Conservation (phyloP, 2,797 vertebrate genomes). For the Gobio occitaniae region DNA sequence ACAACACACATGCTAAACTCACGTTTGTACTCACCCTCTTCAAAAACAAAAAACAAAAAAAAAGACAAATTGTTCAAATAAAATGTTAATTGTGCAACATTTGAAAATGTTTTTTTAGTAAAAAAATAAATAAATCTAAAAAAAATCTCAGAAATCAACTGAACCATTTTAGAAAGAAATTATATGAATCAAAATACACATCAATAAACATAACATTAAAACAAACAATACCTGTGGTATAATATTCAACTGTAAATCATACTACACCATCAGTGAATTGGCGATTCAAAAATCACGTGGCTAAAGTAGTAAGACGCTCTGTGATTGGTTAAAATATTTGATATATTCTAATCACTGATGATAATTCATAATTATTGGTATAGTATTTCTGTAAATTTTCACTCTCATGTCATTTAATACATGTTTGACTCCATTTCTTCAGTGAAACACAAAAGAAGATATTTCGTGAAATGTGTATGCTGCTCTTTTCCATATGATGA, state of each 20-base stretch:
- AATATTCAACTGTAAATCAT: background rate
- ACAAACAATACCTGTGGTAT: background rate
- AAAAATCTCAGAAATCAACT: background rate
- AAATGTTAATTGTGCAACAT: slow-evolving; percentile 1
- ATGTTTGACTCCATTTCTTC: background rate
- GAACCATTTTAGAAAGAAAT: background rate
- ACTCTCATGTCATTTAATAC: background rate
- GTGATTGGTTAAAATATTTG: slow-evolving; percentile 7
- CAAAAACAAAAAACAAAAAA: background rate
- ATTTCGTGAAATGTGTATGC: background rate
- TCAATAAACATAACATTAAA: background rate
- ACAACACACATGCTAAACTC: slow-evolving; percentile 38
- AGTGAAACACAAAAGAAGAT: background rate
- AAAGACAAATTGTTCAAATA: slow-evolving; percentile 19
- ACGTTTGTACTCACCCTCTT: slow-evolving; percentile 46
- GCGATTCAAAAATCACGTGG: background rate
- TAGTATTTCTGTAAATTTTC: background rate
- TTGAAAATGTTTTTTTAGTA: background rate
- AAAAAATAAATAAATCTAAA: background rate
- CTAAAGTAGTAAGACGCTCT: background rate
- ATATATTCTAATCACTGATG: background rate
- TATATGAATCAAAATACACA: background rate
- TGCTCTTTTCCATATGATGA: background rate
- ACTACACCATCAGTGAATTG: background rate
- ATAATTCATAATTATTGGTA: background rate